Conservation (phyloP, 2,113 vertebrate species). For the Pangasianodon hypophthalmus region DNA sequence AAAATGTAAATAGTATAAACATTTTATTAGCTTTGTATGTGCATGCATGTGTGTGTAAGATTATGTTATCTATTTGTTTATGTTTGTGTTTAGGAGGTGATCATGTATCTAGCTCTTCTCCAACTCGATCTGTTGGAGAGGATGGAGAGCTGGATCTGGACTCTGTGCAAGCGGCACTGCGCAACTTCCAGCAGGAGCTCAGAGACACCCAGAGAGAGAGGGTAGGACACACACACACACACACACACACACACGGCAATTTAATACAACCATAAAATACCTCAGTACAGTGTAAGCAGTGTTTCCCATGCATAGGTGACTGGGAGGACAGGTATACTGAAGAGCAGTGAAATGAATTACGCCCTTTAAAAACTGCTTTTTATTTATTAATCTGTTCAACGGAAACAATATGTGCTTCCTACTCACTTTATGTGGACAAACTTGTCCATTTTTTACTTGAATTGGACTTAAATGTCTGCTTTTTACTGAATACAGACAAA, state of each 20-base stretch:
- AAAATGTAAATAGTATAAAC: background rate
- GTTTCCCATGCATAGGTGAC: background rate
- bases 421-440: background rate
- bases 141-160: slow-evolving; percentile 68
- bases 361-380: background rate
- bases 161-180: slow-evolving; percentile 62
- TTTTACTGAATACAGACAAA: background rate
- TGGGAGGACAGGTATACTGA: background rate
- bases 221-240: slow-evolving; percentile 60
- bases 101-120: slow-evolving; percentile 39
- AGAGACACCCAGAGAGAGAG: slow-evolving; percentile 72
- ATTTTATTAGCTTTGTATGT: background rate
- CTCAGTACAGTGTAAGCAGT: background rate
- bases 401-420: background rate
- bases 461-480: background rate
- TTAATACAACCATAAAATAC: background rate
- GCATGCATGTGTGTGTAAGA: slow-evolving; percentile 24
- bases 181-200: slow-evolving; percentile 70
- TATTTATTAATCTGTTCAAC: background rate
- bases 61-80: slow-evolving; percentile 28
- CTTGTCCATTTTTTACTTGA: background rate
- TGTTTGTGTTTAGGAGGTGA: slow-evolving; percentile 46
- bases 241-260: background rate
- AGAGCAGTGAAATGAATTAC: background rate
- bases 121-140: slow-evolving; percentile 51